phyloP scores from a whole-genome alignment of 2,888 invertebrate species.

The Rapana venosa region DNA sequence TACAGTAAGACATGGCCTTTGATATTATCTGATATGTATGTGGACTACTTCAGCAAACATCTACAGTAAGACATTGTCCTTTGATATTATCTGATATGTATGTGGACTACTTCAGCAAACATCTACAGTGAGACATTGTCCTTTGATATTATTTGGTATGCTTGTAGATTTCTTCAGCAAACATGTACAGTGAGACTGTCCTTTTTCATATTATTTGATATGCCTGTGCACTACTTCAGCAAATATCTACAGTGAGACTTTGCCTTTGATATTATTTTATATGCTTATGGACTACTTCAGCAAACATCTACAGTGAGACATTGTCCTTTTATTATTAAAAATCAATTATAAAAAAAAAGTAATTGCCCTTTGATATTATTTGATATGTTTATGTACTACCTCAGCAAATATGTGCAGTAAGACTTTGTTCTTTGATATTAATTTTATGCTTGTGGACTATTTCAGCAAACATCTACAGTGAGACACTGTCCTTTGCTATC shows the following conservation, averaged over 20 bases:
- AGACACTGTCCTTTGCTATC: neutral
- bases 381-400: constrained; percentile 56
- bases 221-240: constrained; percentile 51
- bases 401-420: constrained; percentile 61
- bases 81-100: neutral
- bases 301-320: constrained; percentile 58
- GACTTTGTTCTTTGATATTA: neutral
- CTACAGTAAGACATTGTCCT: constrained; percentile 55
- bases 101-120: constrained; percentile 62
- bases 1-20: constrained; percentile 54
- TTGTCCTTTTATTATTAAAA: constrained; percentile 26
- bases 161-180: constrained; percentile 61
- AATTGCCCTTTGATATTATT: too few relatives aligned
- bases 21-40: constrained; percentile 7
- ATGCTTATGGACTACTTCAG: constrained; percentile 63
- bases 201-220: too few relatives aligned
- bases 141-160: too few relatives aligned
- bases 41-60: constrained; percentile 62
- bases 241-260: constrained; percentile 58
- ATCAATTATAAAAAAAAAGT: constrained; percentile 56
- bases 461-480: constrained; percentile 63
- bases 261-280: neutral
- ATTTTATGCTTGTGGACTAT: constrained; percentile 54
- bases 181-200: constrained; percentile 57
- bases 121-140: constrained; percentile 56